Base-by-base conservation (phyloP, 1,140 invertebrate genomes). In the Zaprionus davidi region DNA sequence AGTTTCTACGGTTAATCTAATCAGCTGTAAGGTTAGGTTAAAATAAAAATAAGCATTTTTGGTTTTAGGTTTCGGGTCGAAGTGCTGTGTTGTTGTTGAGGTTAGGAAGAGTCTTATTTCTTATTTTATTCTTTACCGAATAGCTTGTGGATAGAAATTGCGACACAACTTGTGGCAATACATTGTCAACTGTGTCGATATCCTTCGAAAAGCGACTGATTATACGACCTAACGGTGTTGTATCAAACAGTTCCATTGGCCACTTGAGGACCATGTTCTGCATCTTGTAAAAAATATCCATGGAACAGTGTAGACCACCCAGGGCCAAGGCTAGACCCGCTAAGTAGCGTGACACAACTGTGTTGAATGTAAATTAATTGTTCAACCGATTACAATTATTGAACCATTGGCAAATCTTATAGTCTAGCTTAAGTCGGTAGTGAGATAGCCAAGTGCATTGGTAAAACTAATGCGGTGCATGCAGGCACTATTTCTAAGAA, bases 141-240 rank as follows among this genome's bases (percentile, higher is more conserved):
- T 85, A 92, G 59, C 68, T 82, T n/a, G 82, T 87, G 63, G 78
- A 80, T 58, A 92, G 36, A 68, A 91, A 82, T 55, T 78, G 75
- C 66, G 71, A 53, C 51, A 69, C n/a, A 66, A 90, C 85, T 57
- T 76, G 38, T n/a, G 93, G 93, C 71, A 93, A 66, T 0, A 64
- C 56, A 90, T 94, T 95, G 93, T 97, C 96, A 87, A 96, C 82
- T 56, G 94, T 94, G 87, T 96, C 95, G 72, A 96, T 93, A 93
- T 97, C 97, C 94, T 96, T 96, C 75, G 95, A 94, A 93, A 97
- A 96, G 75, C 96, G 94, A 93, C 95, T 96, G 68, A 97, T 91
- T 80, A 97, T 94, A 84, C 96, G 94, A 82, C 97, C 97, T 78
- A 94, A 91, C 24, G 97, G 97, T 71, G 96, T 97, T 70, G 94